Conservation (phyloP, 2,888 invertebrate genomes). For the Drosophila paramelanica region DNA sequence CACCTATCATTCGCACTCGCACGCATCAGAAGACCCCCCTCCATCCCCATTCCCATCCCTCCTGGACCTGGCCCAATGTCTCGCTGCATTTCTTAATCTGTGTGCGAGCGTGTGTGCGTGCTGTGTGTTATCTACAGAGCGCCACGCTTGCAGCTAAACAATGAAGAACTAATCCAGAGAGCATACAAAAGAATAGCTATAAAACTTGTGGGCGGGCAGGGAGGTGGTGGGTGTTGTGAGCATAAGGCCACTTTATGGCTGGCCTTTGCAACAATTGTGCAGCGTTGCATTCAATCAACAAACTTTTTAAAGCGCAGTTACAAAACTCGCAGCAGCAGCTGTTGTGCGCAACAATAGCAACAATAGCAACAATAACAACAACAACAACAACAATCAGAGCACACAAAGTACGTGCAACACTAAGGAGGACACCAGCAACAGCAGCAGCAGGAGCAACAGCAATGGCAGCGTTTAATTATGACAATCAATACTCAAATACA, state of each 20-base stretch:
- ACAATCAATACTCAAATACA: slow-evolving; percentile 69
- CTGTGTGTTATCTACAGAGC: slow-evolving; percentile 65
- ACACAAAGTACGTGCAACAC: slow-evolving; percentile 54
- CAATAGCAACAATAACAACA: slow-evolving; percentile 10
- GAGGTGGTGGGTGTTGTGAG: slow-evolving; percentile 23
- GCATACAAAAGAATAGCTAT: slow-evolving; percentile 79
- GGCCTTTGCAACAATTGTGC: slow-evolving; percentile 80
- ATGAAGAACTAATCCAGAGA: slow-evolving; percentile 78
- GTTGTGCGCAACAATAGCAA: slow-evolving; percentile 17
- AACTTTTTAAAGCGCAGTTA: slow-evolving; percentile 78
- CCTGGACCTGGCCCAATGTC: neutral
- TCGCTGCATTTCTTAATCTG: slow-evolving; percentile 46
- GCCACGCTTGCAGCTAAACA: slow-evolving; percentile 76
- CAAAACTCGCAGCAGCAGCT: slow-evolving; percentile 63
- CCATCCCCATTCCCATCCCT: no score
- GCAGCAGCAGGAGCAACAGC: slow-evolving; percentile 37
- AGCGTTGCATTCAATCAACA: slow-evolving; percentile 76
- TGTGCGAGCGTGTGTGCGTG: slow-evolving; percentile 19
- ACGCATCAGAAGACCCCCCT: slow-evolving; percentile 38
- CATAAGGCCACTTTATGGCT: slow-evolving; percentile 76
- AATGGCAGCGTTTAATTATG: slow-evolving; percentile 72
- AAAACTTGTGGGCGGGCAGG: slow-evolving; percentile 59
- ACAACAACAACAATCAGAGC: slow-evolving; percentile 30
- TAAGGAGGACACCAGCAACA: slow-evolving; percentile 33
- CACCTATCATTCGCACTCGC: slow-evolving; percentile 52